Evolutionary conservation across 2,797 vertebrate genomes (phyloP), one percentile per base, ranked within the genome.

Genomic region (Botia almorhae): DNA sequence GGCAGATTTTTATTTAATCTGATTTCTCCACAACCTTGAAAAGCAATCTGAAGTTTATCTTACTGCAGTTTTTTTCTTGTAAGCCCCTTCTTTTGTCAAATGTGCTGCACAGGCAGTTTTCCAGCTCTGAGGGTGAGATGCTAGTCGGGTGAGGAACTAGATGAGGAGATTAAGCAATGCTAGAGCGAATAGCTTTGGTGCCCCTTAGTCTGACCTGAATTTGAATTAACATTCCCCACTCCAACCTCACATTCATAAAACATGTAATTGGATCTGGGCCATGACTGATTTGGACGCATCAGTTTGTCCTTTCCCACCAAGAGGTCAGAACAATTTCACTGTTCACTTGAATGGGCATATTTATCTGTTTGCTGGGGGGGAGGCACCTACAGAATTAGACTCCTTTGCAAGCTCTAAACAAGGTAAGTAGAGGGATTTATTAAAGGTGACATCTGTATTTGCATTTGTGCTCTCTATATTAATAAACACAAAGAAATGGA

Each of bases 191-290:
- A 19, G 46, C 55, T 80, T 58, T 67, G 63, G 68, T 81, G 78
- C 58, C 61, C 80, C 70, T 74, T 51, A 69, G 75, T 69, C 51
- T 78, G 71, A 75, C 74, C 72, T 13, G 17, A 76, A 63, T 60
- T 58, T 60, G 67, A 80, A 81, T 86, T 82, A 88, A 82, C 82
- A 87, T 87, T 88, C 81, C 70, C 36, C 11, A 76, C 78, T 71
- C 68, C 23, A 36, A 77, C 82, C 70, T 82, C 80, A 76, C 73
- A 82, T 83, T 85, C 82, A 87, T 86, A 81, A 85, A 87, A 88
- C 83, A 88, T 85, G 84, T 85, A 86, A 85, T 85, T 87, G 86
- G 83, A 86, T 87, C 82, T 83, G 43, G 79, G 75, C 74, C 74
- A 51, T 85, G 80, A 88, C 84, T 86, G 84, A 87, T 83, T 85